Conservation (phyloP, 2,888 invertebrate species). For the Idaea biselata region DNA sequence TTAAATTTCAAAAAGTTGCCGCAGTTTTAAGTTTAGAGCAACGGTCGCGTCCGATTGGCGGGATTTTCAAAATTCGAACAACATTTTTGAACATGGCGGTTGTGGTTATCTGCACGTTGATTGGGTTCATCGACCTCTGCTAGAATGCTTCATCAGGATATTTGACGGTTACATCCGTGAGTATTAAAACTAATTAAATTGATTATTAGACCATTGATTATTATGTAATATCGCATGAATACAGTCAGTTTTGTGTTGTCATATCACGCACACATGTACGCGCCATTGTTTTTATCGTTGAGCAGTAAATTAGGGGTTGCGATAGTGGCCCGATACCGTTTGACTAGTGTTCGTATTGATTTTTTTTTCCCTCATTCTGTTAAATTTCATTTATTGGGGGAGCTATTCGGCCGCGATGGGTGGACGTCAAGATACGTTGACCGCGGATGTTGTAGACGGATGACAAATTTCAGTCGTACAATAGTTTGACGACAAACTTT, state of each 20-base stretch:
- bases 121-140: slow-evolving; percentile 64
- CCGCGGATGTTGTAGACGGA: neutral
- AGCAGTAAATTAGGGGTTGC: slow-evolving; percentile 72
- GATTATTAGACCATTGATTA: slow-evolving; percentile 53
- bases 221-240: slow-evolving; percentile 67
- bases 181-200: slow-evolving; percentile 37
- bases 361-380: slow-evolving; percentile 80
- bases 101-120: slow-evolving; percentile 62
- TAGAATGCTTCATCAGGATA: slow-evolving; percentile 75
- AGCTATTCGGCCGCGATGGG: slow-evolving; percentile 60
- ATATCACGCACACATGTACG: slow-evolving; percentile 46
- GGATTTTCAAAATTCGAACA: slow-evolving; percentile 45
- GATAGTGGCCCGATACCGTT: slow-evolving; percentile 68
- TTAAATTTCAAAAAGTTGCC: slow-evolving; percentile 35
- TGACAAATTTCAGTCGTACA: neutral
- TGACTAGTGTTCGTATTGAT: slow-evolving; percentile 72
- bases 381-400: slow-evolving; percentile 81
- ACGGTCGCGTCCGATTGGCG: slow-evolving; percentile 7
- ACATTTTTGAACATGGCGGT: slow-evolving; percentile 64
- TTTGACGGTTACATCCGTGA: slow-evolving; percentile 76
- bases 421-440: slow-evolving; percentile 34
- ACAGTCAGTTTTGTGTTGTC: slow-evolving; percentile 44
- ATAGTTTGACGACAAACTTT: neutral
- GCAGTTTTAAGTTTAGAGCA: slow-evolving; percentile 32
- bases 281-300: slow-evolving; percentile 71